phyloP scores from a whole-genome alignment of 2,797 vertebrate genomes.

The Cirrhinus mrigala region DNA sequence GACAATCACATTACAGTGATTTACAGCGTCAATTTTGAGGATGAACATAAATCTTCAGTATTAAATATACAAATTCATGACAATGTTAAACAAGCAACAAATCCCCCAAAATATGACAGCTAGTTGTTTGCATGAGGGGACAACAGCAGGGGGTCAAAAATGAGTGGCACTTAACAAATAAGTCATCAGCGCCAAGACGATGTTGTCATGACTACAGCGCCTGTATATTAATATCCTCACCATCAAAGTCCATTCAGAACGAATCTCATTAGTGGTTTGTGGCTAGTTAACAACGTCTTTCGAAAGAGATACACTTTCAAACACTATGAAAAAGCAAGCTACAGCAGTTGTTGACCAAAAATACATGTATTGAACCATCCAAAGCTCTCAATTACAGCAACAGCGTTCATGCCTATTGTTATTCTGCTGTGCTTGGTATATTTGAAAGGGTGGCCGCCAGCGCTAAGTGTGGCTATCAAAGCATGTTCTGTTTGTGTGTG shows the following conservation, averaged over 20 bases:
- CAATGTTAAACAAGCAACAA: background rate
- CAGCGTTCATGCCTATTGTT: background rate
- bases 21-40: background rate
- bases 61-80: no score
- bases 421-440: conserved; percentile 3
- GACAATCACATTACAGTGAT: conserved; percentile 61
- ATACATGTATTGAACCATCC: background rate
- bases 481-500: background rate
- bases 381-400: conserved; percentile 6
- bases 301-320: background rate
- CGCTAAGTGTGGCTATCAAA: background rate
- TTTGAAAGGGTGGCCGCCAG: conserved; percentile 11
- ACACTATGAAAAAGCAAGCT: background rate
- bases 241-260: conserved; percentile 10
- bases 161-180: conserved; percentile 31
- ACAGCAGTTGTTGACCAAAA: background rate
- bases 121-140: background rate
- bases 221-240: conserved; percentile 26
- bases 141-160: conserved; percentile 22
- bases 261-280: conserved; percentile 9
- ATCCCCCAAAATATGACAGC: background rate
- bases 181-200: conserved; percentile 13
- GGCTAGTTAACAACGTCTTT: background rate
- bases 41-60: no score
- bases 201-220: conserved; percentile 52